These are phyloP conservation scores for Scartelaos histophorus DNA, from an alignment of 2,113 vertebrate genomes.

Conservation along the genomic window DNA sequence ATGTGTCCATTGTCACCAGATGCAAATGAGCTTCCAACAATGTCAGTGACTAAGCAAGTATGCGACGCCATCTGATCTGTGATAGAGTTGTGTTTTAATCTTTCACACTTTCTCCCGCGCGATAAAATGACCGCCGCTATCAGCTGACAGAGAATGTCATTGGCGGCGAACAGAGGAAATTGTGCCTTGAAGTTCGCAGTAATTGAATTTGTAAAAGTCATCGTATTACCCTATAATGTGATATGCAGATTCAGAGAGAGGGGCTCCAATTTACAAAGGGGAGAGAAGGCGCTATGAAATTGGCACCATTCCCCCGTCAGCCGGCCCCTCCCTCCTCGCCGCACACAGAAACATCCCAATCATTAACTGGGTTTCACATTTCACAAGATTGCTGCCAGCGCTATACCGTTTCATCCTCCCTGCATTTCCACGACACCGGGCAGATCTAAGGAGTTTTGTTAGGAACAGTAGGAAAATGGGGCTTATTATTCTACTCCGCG, in stretches of 20 bases:
- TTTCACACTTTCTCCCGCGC: slow-evolving; percentile 7
- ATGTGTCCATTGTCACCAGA: slow-evolving; percentile 5
- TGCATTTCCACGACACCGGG: slow-evolving; percentile 20
- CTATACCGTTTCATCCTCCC: slow-evolving; percentile 21
- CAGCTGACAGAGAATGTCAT: slow-evolving; percentile 51
- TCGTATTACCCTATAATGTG: slow-evolving; percentile 55
- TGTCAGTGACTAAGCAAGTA: slow-evolving; percentile 25
- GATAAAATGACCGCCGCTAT: slow-evolving; percentile 32
- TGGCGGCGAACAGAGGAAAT: slow-evolving; percentile 47
- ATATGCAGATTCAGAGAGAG: slow-evolving; percentile 50
- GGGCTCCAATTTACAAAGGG: slow-evolving; percentile 47
- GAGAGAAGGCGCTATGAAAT: slow-evolving; percentile 41
- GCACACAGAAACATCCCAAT: slow-evolving; percentile 1
- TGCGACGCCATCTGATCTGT: slow-evolving; percentile 10
- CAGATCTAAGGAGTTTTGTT: slow-evolving; percentile 35
- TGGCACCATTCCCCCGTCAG: slow-evolving; percentile 11
- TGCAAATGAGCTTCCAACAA: neutral
- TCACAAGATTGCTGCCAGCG: slow-evolving; percentile 24
- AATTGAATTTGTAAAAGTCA: slow-evolving; percentile 68
- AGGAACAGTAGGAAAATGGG: slow-evolving; percentile 17
- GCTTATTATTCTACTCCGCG: slow-evolving; percentile 40
- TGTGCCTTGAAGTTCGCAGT: slow-evolving; percentile 55
- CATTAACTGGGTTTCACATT: slow-evolving; percentile 49
- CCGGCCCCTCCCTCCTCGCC: neutral
- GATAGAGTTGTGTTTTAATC: slow-evolving; percentile 27